These are phyloP conservation scores for Plectrocnemia conspersa DNA, from an alignment of 1,140 invertebrate species.

Conservation along the genomic window DNA sequence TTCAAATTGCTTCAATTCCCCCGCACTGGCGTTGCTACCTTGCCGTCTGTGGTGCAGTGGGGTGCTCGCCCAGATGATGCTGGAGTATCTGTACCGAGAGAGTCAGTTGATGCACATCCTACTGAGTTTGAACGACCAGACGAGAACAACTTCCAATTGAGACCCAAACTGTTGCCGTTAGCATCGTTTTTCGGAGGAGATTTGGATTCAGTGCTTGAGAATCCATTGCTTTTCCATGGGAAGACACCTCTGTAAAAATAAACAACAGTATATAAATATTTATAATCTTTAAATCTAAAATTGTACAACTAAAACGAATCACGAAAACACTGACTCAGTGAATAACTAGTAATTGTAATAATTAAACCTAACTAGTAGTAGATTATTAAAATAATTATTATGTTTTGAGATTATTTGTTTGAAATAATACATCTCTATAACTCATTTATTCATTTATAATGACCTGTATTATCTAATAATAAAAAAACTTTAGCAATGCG, in stretches of 20 bases:
- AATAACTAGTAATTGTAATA: too few relatives aligned
- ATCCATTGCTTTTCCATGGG: conserved; percentile 53
- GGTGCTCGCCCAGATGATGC: conserved; percentile 45
- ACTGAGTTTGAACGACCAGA: conserved; percentile 16
- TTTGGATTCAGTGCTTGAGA: conserved; percentile 18
- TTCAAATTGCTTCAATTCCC: conserved; percentile 48
- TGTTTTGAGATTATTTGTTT: too few relatives aligned
- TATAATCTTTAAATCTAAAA: too few relatives aligned
- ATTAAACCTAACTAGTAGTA: too few relatives aligned
- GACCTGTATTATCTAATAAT: too few relatives aligned
- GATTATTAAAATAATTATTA: too few relatives aligned
- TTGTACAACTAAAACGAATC: too few relatives aligned
- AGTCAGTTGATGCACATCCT: conserved; percentile 14
- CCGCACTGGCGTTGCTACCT: conserved; percentile 47
- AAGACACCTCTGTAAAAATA: conserved; percentile 58
- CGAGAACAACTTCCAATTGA: conserved; percentile 49
- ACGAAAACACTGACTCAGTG: too few relatives aligned
- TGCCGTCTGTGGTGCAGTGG: conserved; percentile 47
- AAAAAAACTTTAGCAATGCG: too few relatives aligned
- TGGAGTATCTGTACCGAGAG: conserved; percentile 35
- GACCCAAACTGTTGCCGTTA: conserved; percentile 35
- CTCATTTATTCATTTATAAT: too few relatives aligned
- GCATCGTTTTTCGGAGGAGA: conserved; percentile 5
- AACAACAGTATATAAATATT: too few relatives aligned
- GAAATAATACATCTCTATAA: too few relatives aligned